A percentile compares a stretch with the other conserved stretches of the same genome.
Conservation (phyloP, 2,113 vertebrate species). For the Hypomesus transpacificus region DNA sequence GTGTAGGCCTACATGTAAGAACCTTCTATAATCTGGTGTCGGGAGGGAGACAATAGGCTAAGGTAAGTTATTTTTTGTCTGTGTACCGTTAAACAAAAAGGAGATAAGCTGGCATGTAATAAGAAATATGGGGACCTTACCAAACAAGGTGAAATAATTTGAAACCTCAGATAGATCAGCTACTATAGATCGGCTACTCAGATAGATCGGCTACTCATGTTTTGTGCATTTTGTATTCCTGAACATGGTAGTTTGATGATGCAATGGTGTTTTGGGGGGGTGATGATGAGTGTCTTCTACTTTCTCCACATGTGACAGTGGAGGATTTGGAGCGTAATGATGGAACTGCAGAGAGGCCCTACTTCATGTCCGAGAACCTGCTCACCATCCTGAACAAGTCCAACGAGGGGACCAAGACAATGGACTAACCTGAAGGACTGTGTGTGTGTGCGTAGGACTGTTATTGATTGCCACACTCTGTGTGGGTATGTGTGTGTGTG, state of each 20-base stretch:
- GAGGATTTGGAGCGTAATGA: conserved; percentile 88
- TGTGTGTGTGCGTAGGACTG: neutral
- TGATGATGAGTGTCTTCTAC: neutral
- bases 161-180: too few relatives aligned
- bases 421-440: conserved; percentile 24
- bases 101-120: too few relatives aligned
- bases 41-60: neutral
- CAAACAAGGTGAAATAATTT: too few relatives aligned
- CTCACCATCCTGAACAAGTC: conserved; percentile 88
- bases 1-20: conserved; percentile 11
- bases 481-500: conserved; percentile 6
- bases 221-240: too few relatives aligned
- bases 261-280: neutral
- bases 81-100: neutral
- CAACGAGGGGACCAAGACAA: conserved; percentile 64
- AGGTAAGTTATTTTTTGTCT: conserved; percentile 40
- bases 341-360: conserved; percentile 78
- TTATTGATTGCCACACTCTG: neutral
- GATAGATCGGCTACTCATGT: too few relatives aligned
- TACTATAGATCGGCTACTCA: too few relatives aligned
- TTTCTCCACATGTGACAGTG: conserved; percentile 65
- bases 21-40: conserved; percentile 6
- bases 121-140: too few relatives aligned
- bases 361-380: conserved; percentile 83
- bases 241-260: too few relatives aligned